Conservation (phyloP, 2,113 vertebrate species). For the Rhadina sibilatrix region DNA sequence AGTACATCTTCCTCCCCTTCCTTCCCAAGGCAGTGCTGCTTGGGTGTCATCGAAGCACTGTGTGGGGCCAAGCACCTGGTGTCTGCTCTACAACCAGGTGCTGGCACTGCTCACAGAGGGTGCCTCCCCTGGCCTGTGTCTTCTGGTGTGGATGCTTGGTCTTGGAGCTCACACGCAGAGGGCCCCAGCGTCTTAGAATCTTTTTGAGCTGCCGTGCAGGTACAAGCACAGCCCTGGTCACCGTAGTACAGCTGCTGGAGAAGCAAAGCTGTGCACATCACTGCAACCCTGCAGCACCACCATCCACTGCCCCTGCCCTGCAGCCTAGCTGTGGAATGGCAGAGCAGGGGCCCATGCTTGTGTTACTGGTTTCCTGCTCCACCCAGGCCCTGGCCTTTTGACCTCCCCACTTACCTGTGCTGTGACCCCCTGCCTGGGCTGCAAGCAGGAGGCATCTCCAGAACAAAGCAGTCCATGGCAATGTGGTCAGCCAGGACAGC, state of each 20-base stretch:
- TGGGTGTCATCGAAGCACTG: rapidly evolving
- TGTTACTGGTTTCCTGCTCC: background rate
- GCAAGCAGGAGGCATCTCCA: slow-evolving; percentile 5
- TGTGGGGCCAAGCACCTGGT: rapidly evolving
- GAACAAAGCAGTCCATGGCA: slow-evolving; percentile 60
- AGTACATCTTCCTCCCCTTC: background rate
- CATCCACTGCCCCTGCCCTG: no score
- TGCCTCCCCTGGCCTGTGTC: background rate
- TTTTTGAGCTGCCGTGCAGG: slow-evolving; percentile 21
- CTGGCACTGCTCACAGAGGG: slow-evolving; percentile 39
- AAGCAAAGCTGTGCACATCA: background rate
- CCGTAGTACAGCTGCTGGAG: slow-evolving; percentile 37
- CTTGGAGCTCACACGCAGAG: background rate
- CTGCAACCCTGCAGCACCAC: background rate
- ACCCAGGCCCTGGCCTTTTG: rapidly evolving
- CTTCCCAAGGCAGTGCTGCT: rapidly evolving
- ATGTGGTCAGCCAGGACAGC: slow-evolving; percentile 59
- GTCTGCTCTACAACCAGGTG: background rate
- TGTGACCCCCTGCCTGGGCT: background rate
- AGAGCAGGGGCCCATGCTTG: rapidly evolving
- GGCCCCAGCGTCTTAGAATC: background rate
- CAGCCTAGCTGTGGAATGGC: no score
- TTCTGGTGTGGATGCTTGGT: background rate
- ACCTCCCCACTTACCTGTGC: background rate
- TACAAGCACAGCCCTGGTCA: slow-evolving; percentile 13